These are phyloP conservation scores for Mythimna impura DNA, from an alignment of 2,888 invertebrate genomes.

Conservation along the genomic window DNA sequence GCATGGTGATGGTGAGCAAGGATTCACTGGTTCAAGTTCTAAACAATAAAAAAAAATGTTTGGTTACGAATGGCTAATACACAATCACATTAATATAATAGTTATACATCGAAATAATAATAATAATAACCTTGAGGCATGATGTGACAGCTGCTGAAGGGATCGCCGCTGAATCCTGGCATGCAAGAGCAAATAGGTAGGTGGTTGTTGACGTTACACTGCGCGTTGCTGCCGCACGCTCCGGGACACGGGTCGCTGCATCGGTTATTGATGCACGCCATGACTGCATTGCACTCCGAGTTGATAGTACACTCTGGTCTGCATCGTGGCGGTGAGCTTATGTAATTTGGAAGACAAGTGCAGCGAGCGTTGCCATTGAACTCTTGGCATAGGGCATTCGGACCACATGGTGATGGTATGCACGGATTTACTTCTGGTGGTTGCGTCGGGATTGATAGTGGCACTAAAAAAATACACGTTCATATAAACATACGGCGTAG, in stretches of 20 bases:
- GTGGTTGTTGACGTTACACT: slow-evolving; percentile 93
- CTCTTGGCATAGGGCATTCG: slow-evolving; percentile 93
- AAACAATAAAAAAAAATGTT: slow-evolving; percentile 58
- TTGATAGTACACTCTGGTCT: slow-evolving; percentile 93
- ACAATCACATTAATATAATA: neutral
- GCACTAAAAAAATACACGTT: slow-evolving; percentile 68
- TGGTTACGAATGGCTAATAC: neutral
- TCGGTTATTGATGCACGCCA: slow-evolving; percentile 93
- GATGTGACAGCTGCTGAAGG: slow-evolving; percentile 90
- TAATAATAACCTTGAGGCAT: slow-evolving; percentile 73
- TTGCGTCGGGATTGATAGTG: slow-evolving; percentile 73
- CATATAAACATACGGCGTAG: slow-evolving; percentile 6
- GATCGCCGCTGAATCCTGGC: slow-evolving; percentile 93
- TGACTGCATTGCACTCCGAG: slow-evolving; percentile 92
- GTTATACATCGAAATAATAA: neutral
- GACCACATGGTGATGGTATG: slow-evolving; percentile 94
- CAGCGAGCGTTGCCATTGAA: slow-evolving; percentile 92
- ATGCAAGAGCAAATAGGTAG: slow-evolving; percentile 93
- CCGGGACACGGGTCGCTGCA: slow-evolving; percentile 95
- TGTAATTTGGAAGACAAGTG: slow-evolving; percentile 92
- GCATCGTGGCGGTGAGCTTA: slow-evolving; percentile 94
- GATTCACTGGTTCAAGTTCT: slow-evolving; percentile 86
- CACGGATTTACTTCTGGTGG: slow-evolving; percentile 90
- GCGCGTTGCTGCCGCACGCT: slow-evolving; percentile 94
- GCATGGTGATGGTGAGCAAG: slow-evolving; percentile 93